phyloP scores from a whole-genome alignment of 2,797 vertebrate genomes.

The Glyptemys insculpta region DNA sequence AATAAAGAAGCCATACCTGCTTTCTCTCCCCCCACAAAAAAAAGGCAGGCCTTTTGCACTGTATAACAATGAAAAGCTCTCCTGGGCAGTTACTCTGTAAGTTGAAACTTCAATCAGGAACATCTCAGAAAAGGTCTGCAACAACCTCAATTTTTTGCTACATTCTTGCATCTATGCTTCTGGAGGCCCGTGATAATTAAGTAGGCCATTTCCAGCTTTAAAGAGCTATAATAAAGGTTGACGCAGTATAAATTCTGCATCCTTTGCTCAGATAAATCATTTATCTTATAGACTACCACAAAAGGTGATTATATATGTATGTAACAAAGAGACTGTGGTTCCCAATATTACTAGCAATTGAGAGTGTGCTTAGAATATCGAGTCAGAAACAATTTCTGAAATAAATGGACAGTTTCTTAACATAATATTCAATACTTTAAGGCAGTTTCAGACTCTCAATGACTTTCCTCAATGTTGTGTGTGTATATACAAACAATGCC shows the following conservation, averaged over 20 bases:
- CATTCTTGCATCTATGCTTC: background rate
- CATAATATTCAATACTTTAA: no score
- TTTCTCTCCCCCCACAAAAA: background rate
- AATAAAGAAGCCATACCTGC: background rate
- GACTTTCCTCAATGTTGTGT: no score
- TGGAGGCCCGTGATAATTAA: background rate
- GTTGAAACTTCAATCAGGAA: background rate
- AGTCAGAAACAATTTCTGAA: no score
- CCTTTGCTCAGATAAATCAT: background rate
- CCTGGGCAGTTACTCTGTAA: background rate
- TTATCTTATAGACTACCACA: background rate
- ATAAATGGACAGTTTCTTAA: no score
- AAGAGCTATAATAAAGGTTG: background rate
- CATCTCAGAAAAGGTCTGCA: background rate
- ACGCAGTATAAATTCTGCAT: background rate
- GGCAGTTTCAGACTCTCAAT: no score
- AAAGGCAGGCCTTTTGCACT: no score
- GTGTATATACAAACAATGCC: background rate
- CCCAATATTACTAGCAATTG: background rate
- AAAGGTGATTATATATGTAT: background rate
- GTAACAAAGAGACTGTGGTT: no score
- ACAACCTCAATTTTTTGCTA: background rate
- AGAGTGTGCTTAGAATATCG: background rate
- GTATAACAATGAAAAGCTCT: no score
- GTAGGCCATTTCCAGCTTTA: background rate